Base-by-base conservation (phyloP, 2,113 vertebrate genomes). In the Ancistrus triradiatus region DNA sequence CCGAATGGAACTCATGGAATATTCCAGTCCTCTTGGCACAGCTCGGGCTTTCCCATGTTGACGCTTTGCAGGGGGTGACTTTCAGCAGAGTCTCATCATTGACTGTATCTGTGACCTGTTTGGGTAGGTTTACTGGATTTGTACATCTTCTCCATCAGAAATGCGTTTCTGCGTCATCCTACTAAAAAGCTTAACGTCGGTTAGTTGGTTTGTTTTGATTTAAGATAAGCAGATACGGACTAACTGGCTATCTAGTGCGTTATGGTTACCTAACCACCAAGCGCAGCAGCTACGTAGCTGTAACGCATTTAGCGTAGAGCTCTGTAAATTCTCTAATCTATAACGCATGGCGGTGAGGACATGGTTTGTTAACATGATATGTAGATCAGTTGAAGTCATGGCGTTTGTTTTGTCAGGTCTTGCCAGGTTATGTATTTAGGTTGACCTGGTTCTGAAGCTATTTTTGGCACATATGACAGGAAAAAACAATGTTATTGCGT, bases 41-140 rank as follows among this genome's bases (percentile, higher is more conserved):
- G 10, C 53, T 40, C 21, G 9, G 63, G 13, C 43, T 47, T 0
- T 49, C 4, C 33, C 44, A 58, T 38, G 9, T 15, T 13, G 31
- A 6, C 14, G 1, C 10, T 47, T 15, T 25, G 46, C 7, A 48
- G 33, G 63, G 63, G 53, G 63, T 18, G 31, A 27, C 19, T 2
- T 7, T 48, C 44, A 50, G 15, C 27, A 49, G 21, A 21, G 9
- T 27, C 22, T 66, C 17, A 56, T 6, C 25, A 19, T 25, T 40
- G 31, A 4, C 33, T 38, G 4, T 35, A 21, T 24, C 15, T 49
- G 15, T 38, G 40, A 33, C n/a, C 63, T 19, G 14, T 7, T 48
- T 27, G 42, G 63, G 63, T 66, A 48, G 43, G 63, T 58, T 28
- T 49, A 18, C 4, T 55, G n/a, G n/a, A n/a, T n/a, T n/a, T n/a